A percentile compares a stretch with the other conserved stretches of the same genome.
These are phyloP conservation scores for Adelphocoris suturalis DNA, from an alignment of 2,888 invertebrate species.

Conservation along the genomic window DNA sequence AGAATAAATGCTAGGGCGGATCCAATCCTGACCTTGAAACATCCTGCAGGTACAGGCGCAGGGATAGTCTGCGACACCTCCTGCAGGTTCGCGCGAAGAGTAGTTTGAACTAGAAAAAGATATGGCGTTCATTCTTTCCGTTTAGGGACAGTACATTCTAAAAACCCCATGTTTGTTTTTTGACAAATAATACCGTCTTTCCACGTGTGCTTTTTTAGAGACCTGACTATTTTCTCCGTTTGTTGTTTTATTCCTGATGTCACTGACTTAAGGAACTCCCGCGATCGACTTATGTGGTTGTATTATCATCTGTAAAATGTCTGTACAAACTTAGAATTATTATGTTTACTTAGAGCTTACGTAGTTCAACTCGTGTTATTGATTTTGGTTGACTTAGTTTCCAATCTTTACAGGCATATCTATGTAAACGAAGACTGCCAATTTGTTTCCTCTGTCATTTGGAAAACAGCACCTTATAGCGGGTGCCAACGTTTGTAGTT, in stretches of 20 bases:
- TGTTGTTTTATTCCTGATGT: not conserved
- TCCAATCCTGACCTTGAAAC: too few species aligned
- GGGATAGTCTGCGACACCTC: too few species aligned
- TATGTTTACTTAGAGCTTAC: constrained; percentile 20
- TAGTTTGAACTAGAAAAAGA: too few species aligned
- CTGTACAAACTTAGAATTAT: constrained; percentile 21
- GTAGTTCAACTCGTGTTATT: constrained; percentile 14
- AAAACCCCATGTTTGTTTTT: not conserved
- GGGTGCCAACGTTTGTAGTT: not conserved
- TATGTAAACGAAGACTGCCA: constrained; percentile 55
- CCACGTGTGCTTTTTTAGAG: not conserved
- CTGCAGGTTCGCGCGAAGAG: too few species aligned
- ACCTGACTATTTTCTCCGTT: not conserved
- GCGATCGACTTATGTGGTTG: constrained; percentile 9
- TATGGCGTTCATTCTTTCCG: too few species aligned
- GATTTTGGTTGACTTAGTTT: constrained; percentile 2
- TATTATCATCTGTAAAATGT: constrained; percentile 13
- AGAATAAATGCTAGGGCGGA: too few species aligned
- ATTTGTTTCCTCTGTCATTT: constrained; percentile 40
- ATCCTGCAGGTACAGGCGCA: too few species aligned
- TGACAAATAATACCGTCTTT: not conserved
- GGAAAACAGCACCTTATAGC: not conserved
- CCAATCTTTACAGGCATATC: constrained; percentile 35
- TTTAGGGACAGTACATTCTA: not conserved
- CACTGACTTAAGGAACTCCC: not conserved